phyloP scores from a whole-genome alignment of 2,113 vertebrate genomes.

The Haliaeetus leucogaster region DNA sequence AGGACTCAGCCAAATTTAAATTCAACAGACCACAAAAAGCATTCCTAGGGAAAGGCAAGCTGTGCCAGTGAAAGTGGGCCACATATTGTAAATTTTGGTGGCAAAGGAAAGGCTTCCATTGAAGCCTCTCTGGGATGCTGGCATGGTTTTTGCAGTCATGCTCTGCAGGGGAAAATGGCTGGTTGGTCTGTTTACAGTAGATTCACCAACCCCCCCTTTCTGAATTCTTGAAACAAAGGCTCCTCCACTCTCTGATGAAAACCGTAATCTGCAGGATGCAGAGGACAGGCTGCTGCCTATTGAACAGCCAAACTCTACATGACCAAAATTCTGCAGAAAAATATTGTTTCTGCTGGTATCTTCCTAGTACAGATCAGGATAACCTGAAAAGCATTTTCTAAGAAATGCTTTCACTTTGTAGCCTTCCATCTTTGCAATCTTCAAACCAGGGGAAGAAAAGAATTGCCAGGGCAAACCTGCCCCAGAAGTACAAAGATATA shows the following conservation, averaged over 20 bases:
- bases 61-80: conserved; percentile 24
- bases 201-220: neutral
- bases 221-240: conserved; percentile 16
- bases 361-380: neutral
- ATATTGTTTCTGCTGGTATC: neutral
- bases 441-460: neutral
- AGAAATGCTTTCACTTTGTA: neutral
- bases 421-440: neutral
- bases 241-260: neutral
- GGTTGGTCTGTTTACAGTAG: neutral
- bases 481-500: neutral
- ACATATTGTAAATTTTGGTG: conserved; percentile 9
- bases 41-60: neutral
- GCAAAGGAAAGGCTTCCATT: neutral
- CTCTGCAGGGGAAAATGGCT: neutral
- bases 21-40: neutral
- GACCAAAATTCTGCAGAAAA: neutral
- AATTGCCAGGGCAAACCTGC: neutral
- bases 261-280: conserved; percentile 3
- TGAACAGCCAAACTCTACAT: neutral
- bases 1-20: neutral
- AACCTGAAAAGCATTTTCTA: neutral
- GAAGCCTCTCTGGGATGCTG: conserved; percentile 2
- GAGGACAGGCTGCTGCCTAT: neutral
- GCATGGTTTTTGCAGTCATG: neutral